phyloP scores from a whole-genome alignment of 2,113 vertebrate species.

The Nothocercus julius region DNA sequence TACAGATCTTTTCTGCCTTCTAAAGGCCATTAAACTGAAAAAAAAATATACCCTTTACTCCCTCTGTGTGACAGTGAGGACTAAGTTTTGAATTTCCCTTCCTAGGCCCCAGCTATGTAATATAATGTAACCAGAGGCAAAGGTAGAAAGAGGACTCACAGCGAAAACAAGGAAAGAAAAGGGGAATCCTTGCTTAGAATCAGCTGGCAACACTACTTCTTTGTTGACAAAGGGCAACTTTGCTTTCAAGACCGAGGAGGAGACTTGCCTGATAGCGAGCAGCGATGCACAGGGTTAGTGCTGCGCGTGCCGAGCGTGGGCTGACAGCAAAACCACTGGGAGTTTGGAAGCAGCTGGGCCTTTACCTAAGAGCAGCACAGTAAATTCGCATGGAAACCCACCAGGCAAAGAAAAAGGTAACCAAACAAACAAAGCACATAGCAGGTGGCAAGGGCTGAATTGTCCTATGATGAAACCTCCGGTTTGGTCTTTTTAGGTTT shows the following conservation, averaged over 20 bases:
- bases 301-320: accelerated
- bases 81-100: background rate
- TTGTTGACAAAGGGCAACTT: background rate
- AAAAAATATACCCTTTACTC: background rate
- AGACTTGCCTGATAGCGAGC: background rate
- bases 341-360: background rate
- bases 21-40: background rate
- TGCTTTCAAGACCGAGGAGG: background rate
- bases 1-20: background rate
- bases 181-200: background rate
- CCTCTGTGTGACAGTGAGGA: background rate
- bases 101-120: background rate
- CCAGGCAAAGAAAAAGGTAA: background rate
- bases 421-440: background rate
- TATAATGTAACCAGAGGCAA: background rate
- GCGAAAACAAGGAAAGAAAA: background rate
- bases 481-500: background rate
- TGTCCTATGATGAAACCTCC: background rate
- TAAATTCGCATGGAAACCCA: background rate
- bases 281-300: background rate
- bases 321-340: background rate
- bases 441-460: background rate
- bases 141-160: background rate
- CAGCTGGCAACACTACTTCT: background rate
- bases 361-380: background rate